These are phyloP conservation scores for Malurus elegans DNA, from an alignment of 2,113 vertebrate species.

Conservation along the genomic window DNA sequence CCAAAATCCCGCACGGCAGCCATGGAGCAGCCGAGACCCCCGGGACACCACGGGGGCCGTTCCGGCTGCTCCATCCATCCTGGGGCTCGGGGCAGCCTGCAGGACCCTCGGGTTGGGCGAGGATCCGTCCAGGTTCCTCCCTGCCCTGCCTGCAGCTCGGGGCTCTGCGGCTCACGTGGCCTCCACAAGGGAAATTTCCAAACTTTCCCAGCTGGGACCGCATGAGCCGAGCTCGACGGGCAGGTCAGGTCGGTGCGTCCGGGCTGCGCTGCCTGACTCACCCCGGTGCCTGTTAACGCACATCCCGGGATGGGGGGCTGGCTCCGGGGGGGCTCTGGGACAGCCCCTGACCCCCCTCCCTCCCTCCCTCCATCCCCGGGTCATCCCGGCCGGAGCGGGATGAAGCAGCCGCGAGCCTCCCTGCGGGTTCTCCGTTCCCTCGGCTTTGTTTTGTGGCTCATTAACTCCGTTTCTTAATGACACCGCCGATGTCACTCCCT, in stretches of 20 bases:
- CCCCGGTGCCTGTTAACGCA: rapidly evolving
- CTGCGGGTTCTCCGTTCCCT: background rate
- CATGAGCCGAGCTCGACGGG: background rate
- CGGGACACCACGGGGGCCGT: rapidly evolving
- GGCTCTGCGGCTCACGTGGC: background rate
- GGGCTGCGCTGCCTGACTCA: background rate
- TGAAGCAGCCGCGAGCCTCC: background rate
- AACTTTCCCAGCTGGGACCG: conserved; percentile 8
- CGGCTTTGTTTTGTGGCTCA: background rate
- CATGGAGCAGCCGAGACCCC: background rate
- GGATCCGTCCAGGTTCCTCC: background rate
- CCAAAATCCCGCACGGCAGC: background rate
- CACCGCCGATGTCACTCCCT: background rate
- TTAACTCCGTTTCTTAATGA: conserved; percentile 7
- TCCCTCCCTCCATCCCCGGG: no score
- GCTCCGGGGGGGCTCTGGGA: background rate
- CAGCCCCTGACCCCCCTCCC: background rate
- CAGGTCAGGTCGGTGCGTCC: background rate
- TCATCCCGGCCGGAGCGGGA: rapidly evolving
- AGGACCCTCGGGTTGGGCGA: rapidly evolving
- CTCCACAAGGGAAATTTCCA: background rate
- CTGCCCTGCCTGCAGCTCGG: background rate
- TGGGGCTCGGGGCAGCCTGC: rapidly evolving
- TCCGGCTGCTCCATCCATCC: background rate
- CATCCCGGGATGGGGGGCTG: rapidly evolving